Evolutionary conservation across 2,888 invertebrate species (phyloP).

Genomic region (Abrostola triplasia): DNA sequence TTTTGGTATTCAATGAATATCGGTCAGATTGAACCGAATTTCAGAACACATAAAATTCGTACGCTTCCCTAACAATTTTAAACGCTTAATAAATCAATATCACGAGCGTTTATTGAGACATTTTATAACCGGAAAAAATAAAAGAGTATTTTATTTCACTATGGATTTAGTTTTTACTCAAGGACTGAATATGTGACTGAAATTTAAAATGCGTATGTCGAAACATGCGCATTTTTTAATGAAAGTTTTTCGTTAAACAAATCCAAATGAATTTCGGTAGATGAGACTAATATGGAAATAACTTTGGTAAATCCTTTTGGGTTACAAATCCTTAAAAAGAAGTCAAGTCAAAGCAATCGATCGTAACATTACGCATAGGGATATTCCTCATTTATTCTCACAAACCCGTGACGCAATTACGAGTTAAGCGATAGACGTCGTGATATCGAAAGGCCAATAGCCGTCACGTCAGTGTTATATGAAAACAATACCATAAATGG

Average conservation of each 20-base stretch:
- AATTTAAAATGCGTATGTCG: background rate
- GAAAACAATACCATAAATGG: background rate
- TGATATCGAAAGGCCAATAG: too few relatives aligned
- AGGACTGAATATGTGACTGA: background rate
- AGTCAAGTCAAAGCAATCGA: too few relatives aligned
- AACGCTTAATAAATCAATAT: constrained; percentile 23
- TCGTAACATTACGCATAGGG: too few relatives aligned
- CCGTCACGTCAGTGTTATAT: too few relatives aligned
- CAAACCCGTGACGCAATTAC: too few relatives aligned
- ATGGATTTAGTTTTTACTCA: background rate
- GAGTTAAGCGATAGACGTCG: too few relatives aligned
- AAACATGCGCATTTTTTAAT: background rate
- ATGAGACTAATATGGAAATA: too few relatives aligned
- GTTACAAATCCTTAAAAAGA: too few relatives aligned
- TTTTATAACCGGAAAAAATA: constrained; percentile 2
- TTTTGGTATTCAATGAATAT: constrained; percentile 30
- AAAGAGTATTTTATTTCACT: background rate
- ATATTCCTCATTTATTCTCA: too few relatives aligned
- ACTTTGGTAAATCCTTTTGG: too few relatives aligned
- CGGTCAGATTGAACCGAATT: constrained; percentile 17
- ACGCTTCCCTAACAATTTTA: constrained; percentile 9
- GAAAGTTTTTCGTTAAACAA: too few relatives aligned
- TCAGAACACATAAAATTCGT: constrained; percentile 23
- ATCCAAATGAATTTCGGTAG: too few relatives aligned
- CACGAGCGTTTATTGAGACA: background rate